Percentiles rank a stretch among this genome's conserved stretches.
Conservation (phyloP, 1,140 invertebrate species). For the Macrobrachium rosenbergii region DNA sequence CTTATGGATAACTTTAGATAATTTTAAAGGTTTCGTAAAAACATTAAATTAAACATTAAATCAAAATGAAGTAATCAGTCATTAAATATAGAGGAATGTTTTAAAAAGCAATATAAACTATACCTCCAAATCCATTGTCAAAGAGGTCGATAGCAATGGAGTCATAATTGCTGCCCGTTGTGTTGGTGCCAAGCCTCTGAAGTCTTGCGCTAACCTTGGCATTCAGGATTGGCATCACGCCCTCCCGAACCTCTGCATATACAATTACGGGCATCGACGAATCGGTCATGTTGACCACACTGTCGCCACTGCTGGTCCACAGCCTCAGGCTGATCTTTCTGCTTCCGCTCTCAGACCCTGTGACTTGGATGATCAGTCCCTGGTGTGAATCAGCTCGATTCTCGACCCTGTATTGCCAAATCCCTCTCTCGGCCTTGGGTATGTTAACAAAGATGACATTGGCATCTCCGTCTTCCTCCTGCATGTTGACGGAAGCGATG, state of each 20-base stretch:
- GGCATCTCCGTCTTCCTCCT: slow-evolving; percentile 66
- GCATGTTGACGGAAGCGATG: slow-evolving; percentile 62
- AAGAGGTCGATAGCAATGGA: slow-evolving; percentile 60
- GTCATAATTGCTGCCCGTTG: slow-evolving; percentile 59
- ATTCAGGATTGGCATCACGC: slow-evolving; percentile 67
- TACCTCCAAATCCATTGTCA: slow-evolving; percentile 70
- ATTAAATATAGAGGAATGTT: too few species aligned
- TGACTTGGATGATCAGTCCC: slow-evolving; percentile 64
- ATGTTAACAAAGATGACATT: slow-evolving; percentile 66
- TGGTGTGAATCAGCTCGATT: slow-evolving; percentile 66
- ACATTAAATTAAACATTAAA: too few species aligned
- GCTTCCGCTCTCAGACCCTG: slow-evolving; percentile 49
- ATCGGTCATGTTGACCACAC: slow-evolving; percentile 54
- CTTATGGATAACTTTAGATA: too few species aligned
- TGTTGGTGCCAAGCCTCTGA: slow-evolving; percentile 66
- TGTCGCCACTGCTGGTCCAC: slow-evolving; percentile 63
- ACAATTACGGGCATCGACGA: slow-evolving; percentile 66
- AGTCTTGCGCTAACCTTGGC: slow-evolving; percentile 69
- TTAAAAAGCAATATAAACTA: slow-evolving; percentile 4
- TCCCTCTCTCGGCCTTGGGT: slow-evolving; percentile 58
- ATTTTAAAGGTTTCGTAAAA: too few species aligned
- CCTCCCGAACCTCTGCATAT: slow-evolving; percentile 68
- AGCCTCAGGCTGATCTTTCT: slow-evolving; percentile 60
- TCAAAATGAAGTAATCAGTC: too few species aligned
- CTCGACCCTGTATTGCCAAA: slow-evolving; percentile 65